Evolutionary conservation across 2,797 vertebrate genomes (phyloP), one percentile per base, ranked within the genome.

Genomic region (Sebastes glaucus): DNA sequence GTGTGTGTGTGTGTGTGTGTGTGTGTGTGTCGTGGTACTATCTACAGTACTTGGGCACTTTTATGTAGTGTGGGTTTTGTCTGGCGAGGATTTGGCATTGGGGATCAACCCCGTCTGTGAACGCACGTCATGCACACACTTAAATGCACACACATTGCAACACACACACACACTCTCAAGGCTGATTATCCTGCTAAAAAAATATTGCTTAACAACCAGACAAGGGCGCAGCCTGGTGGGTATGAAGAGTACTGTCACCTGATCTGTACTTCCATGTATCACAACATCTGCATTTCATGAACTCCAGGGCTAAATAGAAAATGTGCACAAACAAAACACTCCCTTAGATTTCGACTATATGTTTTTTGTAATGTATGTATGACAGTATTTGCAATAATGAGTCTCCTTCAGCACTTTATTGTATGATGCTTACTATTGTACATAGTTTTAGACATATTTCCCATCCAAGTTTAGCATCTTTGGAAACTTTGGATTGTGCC

Each of bases 221-320:
- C 87, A 88, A 88, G 52, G 32, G 86, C 69, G 2, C 82, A 42
- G 74, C 90, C 89, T 92, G 71, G 82, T 92, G 93, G 88, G 0
- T 6, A 14, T 49, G 2, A 14, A 60, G 2, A 60, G 73, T 23
- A 88, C 7, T 69, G 52, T n/a, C 52, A 33, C 6, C 22, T 5
- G 0, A 61, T 56, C 30, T 33, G 8, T 20, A 25, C 20, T 9
- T 23, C 14, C 0, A 73, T 27, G 27, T 4, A 38, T 33, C 28
- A 33, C 38, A 67, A 22, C 25, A 32, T 35, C 23, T 74, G 49
- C 7, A 38, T 10, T 18, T 35, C 4, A 53, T 56, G 14, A 32
- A 18, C n/a, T 42, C 25, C 3, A 4, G 23, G 16, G 6, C 35
- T 63, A 5, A 55, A 53, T 11, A 49, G 1, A 28, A 23, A 2